Conservation (phyloP, 2,888 invertebrate species). For the Dascillus cervinus region DNA sequence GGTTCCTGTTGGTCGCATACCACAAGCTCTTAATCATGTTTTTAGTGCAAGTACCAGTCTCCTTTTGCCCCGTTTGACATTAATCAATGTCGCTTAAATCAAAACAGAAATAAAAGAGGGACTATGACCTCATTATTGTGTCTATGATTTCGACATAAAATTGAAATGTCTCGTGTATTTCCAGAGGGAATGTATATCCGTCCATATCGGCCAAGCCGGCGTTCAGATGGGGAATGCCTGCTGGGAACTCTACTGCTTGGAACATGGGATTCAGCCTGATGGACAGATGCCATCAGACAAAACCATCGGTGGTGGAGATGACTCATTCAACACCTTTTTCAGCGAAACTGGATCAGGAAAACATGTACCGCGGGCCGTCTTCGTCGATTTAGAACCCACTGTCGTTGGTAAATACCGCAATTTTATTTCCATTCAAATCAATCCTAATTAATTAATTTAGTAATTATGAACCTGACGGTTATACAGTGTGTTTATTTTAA, state of each 20-base stretch:
- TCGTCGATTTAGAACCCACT: constrained; percentile 88
- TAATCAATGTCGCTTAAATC: neutral
- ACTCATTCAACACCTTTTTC: constrained; percentile 73
- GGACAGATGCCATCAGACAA: constrained; percentile 83
- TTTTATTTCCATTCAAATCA: constrained; percentile 8
- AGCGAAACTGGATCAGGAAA: constrained; percentile 71
- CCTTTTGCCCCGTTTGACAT: neutral
- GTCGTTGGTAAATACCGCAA: constrained; percentile 63
- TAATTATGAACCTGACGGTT: no score
- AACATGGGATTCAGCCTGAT: constrained; percentile 74
- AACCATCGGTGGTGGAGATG: constrained; percentile 65
- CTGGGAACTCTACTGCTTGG: constrained; percentile 80
- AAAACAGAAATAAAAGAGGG: neutral
- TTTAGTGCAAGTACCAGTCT: neutral
- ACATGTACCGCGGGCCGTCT: constrained; percentile 82
- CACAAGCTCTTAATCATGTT: neutral
- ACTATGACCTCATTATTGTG: neutral
- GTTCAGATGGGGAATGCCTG: constrained; percentile 83
- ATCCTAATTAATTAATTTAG: no score
- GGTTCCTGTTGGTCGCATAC: neutral
- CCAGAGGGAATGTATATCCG: constrained; percentile 80
- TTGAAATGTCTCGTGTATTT: constrained; percentile 13
- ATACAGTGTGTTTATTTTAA: no score
- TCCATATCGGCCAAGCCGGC: constrained; percentile 80
- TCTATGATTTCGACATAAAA: neutral